Percentiles rank a stretch among this genome's conserved stretches.
These are phyloP conservation scores for Peromyscus aztecus DNA, from an alignment of 2,797 vertebrate species.

Conservation along the genomic window DNA sequence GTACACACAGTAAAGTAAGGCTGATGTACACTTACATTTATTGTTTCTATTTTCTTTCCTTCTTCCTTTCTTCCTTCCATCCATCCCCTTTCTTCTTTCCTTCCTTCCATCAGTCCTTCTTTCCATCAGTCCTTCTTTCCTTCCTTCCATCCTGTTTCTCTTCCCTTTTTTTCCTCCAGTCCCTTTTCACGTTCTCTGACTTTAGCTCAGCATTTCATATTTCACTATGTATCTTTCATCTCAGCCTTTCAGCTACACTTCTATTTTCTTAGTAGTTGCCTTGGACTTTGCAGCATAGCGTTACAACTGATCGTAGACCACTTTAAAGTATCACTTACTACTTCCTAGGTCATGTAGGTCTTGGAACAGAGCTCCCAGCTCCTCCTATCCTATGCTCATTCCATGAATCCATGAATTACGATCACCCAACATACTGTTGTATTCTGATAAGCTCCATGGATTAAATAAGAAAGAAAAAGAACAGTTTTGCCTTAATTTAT, in stretches of 20 bases:
- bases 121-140: no score
- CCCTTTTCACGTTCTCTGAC: not conserved
- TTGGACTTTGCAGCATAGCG: not conserved
- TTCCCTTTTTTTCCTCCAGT: not conserved
- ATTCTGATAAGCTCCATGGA: not conserved
- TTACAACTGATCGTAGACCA: not conserved
- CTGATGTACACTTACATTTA: not conserved
- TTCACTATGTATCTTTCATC: not conserved
- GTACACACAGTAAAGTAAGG: not conserved
- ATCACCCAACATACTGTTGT: not conserved
- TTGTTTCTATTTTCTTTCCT: not conserved
- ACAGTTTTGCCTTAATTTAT: not conserved
- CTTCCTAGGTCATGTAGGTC: not conserved
- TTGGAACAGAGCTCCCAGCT: not conserved
- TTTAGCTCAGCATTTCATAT: not conserved
- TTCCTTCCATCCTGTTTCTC: not conserved
- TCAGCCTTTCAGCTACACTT: not conserved
- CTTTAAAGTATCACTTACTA: not conserved
- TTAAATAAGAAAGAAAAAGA: not conserved
- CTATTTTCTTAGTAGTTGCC: not conserved
- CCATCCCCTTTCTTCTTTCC: fast-evolving
- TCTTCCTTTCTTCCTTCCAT: not conserved
- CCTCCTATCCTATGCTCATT: not conserved
- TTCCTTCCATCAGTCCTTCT: not conserved
- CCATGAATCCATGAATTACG: not conserved